Evolutionary conservation across 2,797 vertebrate genomes (phyloP).

Genomic region (Capromys pilorides): DNA sequence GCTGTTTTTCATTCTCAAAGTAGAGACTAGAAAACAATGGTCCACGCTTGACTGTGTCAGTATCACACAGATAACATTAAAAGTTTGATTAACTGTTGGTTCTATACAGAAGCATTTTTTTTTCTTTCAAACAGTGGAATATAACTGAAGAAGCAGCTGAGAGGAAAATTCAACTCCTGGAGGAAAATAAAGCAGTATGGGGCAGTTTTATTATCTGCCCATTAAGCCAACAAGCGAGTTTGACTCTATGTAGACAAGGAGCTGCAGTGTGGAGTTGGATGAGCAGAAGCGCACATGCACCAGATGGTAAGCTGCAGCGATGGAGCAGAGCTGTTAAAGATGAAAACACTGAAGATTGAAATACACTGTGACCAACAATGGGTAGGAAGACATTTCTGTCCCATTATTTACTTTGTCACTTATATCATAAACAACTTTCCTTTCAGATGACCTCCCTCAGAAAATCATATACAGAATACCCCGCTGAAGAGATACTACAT

Average conservation of each 20-base stretch:
- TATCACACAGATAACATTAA: neutral
- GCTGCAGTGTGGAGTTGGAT: slow-evolving; percentile 54
- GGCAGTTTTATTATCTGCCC: neutral
- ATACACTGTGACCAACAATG: slow-evolving; percentile 10
- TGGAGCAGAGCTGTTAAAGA: slow-evolving; percentile 30
- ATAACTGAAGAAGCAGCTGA: neutral
- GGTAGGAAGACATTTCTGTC: neutral
- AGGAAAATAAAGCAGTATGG: neutral
- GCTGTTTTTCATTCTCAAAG: neutral
- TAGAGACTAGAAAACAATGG: neutral
- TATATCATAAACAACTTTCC: neutral
- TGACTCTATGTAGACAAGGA: slow-evolving; percentile 15
- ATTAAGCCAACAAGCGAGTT: neutral
- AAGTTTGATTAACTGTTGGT: neutral
- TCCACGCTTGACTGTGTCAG: neutral
- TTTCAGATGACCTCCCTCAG: neutral
- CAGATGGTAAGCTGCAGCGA: slow-evolving; percentile 63
- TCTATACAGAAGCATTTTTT: neutral
- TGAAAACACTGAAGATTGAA: neutral
- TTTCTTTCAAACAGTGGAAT: slow-evolving; percentile 27
- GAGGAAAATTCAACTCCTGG: neutral
- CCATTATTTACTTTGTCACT: neutral
- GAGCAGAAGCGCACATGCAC: slow-evolving; percentile 63
- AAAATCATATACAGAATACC: neutral
- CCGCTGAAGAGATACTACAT: neutral